phyloP scores from a whole-genome alignment of 1,140 invertebrate genomes.

The Ruditapes philippinarum region DNA sequence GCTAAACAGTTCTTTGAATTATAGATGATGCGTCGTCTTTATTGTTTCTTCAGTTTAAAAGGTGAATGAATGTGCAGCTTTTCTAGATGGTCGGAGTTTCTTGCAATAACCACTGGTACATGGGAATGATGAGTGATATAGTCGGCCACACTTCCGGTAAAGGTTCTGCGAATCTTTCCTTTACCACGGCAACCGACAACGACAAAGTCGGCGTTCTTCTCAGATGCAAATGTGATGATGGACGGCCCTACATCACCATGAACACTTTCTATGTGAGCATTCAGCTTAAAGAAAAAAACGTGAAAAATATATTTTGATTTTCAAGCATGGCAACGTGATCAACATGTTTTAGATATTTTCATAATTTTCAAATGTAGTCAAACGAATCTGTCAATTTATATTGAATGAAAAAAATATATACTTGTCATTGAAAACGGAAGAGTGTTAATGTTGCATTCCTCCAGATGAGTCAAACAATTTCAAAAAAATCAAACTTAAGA shows the following conservation, averaged over 20 bases:
- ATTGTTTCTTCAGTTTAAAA: neutral
- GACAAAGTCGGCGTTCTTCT: slow-evolving; percentile 72
- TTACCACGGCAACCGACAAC: slow-evolving; percentile 71
- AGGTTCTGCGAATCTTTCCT: slow-evolving; percentile 69
- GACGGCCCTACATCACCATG: slow-evolving; percentile 65
- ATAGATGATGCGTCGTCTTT: too few species aligned
- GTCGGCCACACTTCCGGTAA: slow-evolving; percentile 76
- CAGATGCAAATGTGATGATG: slow-evolving; percentile 67
- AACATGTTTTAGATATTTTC: too few species aligned
- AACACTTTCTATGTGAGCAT: slow-evolving; percentile 40
- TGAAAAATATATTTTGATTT: too few species aligned
- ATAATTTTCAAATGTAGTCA: too few species aligned
- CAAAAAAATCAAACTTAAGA: too few species aligned
- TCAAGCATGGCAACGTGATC: too few species aligned
- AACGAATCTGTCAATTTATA: too few species aligned
- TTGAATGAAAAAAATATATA: too few species aligned
- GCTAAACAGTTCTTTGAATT: too few species aligned
- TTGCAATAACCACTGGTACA: slow-evolving; percentile 68
- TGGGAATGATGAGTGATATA: slow-evolving; percentile 73
- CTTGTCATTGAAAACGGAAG: too few species aligned
- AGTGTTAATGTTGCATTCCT: too few species aligned
- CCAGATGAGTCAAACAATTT: too few species aligned
- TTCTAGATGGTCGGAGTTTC: neutral
- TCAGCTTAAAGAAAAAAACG: neutral
- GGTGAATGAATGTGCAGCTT: neutral